phyloP scores from a whole-genome alignment of 2,888 invertebrate genomes.

The Petrolisthes manimaculis region DNA sequence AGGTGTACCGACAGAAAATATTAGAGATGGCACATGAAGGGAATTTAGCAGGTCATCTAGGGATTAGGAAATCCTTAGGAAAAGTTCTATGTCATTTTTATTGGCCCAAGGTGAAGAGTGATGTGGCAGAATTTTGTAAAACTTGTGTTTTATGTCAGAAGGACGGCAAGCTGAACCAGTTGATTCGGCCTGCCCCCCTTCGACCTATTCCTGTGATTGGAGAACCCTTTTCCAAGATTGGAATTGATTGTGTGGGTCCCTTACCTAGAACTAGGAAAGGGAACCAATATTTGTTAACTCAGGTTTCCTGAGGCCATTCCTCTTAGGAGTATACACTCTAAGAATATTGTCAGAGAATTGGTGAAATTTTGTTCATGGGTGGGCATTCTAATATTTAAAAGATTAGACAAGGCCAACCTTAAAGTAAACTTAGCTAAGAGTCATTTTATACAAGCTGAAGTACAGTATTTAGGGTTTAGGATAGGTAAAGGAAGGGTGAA shows the following conservation, averaged over 20 bases:
- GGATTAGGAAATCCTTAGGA: slow-evolving; percentile 9
- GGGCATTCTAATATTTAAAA: slow-evolving; percentile 6
- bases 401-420: slow-evolving; percentile 2
- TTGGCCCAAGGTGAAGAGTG: too few species aligned
- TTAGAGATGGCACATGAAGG: slow-evolving; percentile 1
- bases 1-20: too few species aligned
- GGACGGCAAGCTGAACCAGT: slow-evolving; percentile 23
- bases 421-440: slow-evolving; percentile 15
- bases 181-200: neutral
- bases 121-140: neutral
- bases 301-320: slow-evolving; percentile 34
- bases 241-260: slow-evolving; percentile 26
- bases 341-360: slow-evolving; percentile 12
- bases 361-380: slow-evolving; percentile 16
- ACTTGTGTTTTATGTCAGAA: slow-evolving; percentile 5
- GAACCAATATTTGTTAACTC: slow-evolving; percentile 12
- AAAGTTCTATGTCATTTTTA: neutral
- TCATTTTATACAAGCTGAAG: slow-evolving; percentile 23
- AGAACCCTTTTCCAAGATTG: neutral
- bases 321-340: slow-evolving; percentile 12
- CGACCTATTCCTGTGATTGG: neutral
- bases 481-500: slow-evolving; percentile 9
- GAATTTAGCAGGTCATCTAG: slow-evolving; percentile 18
- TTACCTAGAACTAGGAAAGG: slow-evolving; percentile 20
- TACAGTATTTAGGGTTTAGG: slow-evolving; percentile 6